Evolutionary conservation across 2,888 invertebrate species (phyloP), one percentile per base, ranked within the genome.

Genomic region (Sinhomidia bicolor): DNA sequence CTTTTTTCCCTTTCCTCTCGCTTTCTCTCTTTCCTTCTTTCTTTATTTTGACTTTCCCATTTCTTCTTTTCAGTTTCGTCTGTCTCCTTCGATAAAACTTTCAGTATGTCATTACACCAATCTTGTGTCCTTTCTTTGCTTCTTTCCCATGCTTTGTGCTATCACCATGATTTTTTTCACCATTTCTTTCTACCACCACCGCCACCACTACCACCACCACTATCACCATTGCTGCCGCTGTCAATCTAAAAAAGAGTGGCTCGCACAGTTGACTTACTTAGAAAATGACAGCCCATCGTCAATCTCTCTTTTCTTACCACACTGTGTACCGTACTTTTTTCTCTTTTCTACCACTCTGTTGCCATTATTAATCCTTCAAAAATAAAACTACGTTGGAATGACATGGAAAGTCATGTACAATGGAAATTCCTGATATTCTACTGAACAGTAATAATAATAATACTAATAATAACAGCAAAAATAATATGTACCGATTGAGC

Each of bases 241-340:
- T 79, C 79, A 79, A 79, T 79, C 79, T 20, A 41, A 5, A 57
- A 57, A 41, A 14, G 62, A 76, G 60, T 76, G 78, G 47, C 65
- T 84, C 76, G 76, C 60, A 65, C 84, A 76, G 71, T 83, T 83
- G 76, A 85, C 85, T 85, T 36, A 36, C 71, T 83, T 76, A 26
- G 44, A 76, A 62, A 54, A 65, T 78, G 85, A 85, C 85, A 85
- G 85, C 85, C 78, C 85, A 85, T 85, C 78, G 85, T 54, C 85
- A 85, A 78, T 62, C 74, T 85, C 51, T 74, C 29, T n/a, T n/a
- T n/a, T 62, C 62, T 26, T 12, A n/a, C 47, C 3, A 36, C 36
- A 36, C 3, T n/a, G n/a, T n/a, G n/a, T n/a, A n/a, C n/a, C n/a
- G n/a, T n/a, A n/a, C n/a, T n/a, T n/a, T n/a, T 65, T 65, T 41